These are phyloP conservation scores for Triplophysa dalaica DNA, from an alignment of 2,113 vertebrate genomes.

Conservation along the genomic window DNA sequence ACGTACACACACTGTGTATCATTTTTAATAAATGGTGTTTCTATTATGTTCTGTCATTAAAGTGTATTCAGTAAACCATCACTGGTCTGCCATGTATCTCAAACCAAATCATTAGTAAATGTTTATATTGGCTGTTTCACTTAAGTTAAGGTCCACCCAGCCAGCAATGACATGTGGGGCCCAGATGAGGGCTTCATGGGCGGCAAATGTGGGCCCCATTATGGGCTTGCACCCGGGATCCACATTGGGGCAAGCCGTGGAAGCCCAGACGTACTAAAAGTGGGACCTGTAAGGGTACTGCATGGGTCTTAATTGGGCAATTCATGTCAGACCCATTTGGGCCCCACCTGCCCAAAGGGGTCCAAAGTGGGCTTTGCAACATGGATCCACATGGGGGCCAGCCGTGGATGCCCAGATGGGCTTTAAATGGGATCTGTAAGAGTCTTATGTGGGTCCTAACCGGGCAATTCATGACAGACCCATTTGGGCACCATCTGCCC, in stretches of 20 bases:
- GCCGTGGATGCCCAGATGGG: not conserved
- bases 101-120: not conserved
- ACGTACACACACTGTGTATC: not conserved
- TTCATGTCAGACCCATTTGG: not conserved
- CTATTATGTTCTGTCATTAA: not conserved
- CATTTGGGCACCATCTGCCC: not conserved
- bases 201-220: too few relatives aligned
- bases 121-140: not conserved
- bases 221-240: not conserved
- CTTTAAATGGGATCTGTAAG: not conserved
- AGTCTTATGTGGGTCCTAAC: not conserved
- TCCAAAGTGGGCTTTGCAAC: not conserved
- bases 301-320: not conserved
- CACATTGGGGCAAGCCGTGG: not conserved
- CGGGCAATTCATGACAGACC: not conserved
- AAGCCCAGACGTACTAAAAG: not conserved
- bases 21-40: not conserved
- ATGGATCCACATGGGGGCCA: not conserved
- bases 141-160: not conserved
- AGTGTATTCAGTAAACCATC: too few relatives aligned
- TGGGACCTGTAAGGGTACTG: slow-evolving; percentile 1
- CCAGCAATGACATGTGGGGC: too few relatives aligned
- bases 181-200: too few relatives aligned
- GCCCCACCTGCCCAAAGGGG: not conserved
- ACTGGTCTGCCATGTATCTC: too few relatives aligned